Evolutionary conservation across 1,140 invertebrate species (phyloP).

Genomic region (Formica selysi): DNA sequence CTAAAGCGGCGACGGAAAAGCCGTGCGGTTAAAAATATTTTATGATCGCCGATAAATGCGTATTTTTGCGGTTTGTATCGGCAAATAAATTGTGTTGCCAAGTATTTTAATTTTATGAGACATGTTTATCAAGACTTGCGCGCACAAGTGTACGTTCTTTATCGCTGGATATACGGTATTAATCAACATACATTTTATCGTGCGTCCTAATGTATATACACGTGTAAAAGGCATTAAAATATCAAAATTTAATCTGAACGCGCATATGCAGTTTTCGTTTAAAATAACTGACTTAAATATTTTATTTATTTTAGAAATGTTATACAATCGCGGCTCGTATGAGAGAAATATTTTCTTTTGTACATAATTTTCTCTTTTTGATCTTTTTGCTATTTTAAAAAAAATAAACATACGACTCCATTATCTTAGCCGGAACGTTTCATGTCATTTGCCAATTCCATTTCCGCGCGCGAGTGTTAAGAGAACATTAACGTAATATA

Average conservation of each 20-base stretch:
- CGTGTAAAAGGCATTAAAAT: not conserved
- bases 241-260: not conserved
- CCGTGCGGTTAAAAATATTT: slow-evolving; percentile 61
- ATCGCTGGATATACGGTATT: slow-evolving; percentile 9
- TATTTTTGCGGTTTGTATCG: slow-evolving; percentile 57
- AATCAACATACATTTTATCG: slow-evolving; percentile 19
- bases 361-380: not conserved
- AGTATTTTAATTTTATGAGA: slow-evolving; percentile 54
- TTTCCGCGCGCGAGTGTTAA: not conserved
- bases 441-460: not conserved
- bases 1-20: slow-evolving; percentile 72
- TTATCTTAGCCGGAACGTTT: not conserved
- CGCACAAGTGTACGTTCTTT: not conserved
- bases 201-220: not conserved
- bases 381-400: not conserved
- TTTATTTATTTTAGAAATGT: not conserved
- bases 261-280: not conserved
- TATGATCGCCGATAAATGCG: slow-evolving; percentile 66
- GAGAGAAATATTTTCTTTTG: not conserved
- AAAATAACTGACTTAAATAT: not conserved
- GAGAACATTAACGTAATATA: slow-evolving; percentile 35
- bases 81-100: slow-evolving; percentile 27
- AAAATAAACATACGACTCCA: not conserved
- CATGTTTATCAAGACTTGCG: slow-evolving; percentile 30
- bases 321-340: not conserved